These are phyloP conservation scores for Julus scanicus DNA, from an alignment of 2,888 invertebrate species.

Conservation along the genomic window DNA sequence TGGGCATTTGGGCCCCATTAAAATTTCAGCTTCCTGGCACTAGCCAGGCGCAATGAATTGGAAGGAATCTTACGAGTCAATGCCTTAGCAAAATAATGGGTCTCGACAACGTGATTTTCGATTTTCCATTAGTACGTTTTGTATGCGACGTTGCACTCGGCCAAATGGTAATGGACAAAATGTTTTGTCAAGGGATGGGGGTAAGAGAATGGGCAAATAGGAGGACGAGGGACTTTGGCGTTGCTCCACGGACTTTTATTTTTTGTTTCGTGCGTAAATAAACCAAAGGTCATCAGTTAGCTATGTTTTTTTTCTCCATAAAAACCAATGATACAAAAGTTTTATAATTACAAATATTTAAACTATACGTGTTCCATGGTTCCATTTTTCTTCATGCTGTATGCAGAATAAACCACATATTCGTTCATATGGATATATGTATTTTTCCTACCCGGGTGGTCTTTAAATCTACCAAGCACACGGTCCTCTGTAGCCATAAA, in stretches of 20 bases:
- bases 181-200: not conserved
- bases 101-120: slow-evolving; percentile 19
- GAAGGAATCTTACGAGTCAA: not conserved
- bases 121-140: slow-evolving; percentile 11
- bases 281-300: no score
- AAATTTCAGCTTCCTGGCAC: slow-evolving; percentile 10
- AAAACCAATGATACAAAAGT: no score
- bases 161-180: slow-evolving; percentile 10
- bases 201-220: not conserved
- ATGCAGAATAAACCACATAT: no score
- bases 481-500: not conserved
- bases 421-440: no score
- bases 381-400: no score
- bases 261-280: no score
- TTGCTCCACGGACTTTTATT: not conserved
- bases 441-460: no score
- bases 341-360: no score
- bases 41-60: slow-evolving; percentile 5
- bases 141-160: not conserved
- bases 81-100: slow-evolving; percentile 19
- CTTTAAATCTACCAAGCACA: not conserved
- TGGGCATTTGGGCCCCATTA: not conserved
- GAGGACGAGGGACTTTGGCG: not conserved
- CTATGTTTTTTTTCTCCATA: no score
- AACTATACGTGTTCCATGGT: no score